Evolutionary conservation across 2,888 invertebrate species (phyloP), one percentile per base, ranked within the genome.

Genomic region (Desoria tigrina): DNA sequence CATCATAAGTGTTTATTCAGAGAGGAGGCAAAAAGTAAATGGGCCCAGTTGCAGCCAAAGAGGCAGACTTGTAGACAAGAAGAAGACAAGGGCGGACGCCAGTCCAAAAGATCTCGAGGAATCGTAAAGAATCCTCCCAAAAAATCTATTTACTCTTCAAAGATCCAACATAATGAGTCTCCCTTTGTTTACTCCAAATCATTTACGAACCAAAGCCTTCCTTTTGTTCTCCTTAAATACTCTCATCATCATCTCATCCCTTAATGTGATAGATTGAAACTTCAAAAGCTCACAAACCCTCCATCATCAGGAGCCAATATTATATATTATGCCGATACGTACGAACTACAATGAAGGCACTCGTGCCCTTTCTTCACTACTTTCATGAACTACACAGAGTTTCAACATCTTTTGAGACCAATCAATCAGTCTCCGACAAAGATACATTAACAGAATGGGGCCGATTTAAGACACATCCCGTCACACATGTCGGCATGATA

Each of bases 41-140:
- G 32, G 32, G 6, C 32, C 32, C 32, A 32, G 32, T 32, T 24
- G 51, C 26, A 24, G 51, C 26, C 26, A 51, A 51, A 21, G 9
- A 6, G 51, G 54, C 49, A 58, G 58, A 58, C 58, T 58, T 27
- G 24, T 18, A 58, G 49, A 58, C 45, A 24, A 26, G 39, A 26
- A 7, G 49, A 58, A 58, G 58, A 49, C 58, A 45, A 58, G 58
- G 58, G 45, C 45, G 58, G 58, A 58, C 58, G 58, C 58, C 58
- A 58, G 28, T n/a, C 58, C 56, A 57, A 39, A 57, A 55, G 42
- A 42, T 9, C 4, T 57, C 24, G 28, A 45, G 27, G 18, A 58
- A 58, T 45, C 26, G n/a, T 58, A 57, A 57, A 57, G 57, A 42
- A 55, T 57, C 28, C 58, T 58, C 58, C 58, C 45, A 26, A 58